Evolutionary conservation across 2,888 invertebrate species (phyloP), one percentile per base, ranked within the genome.

Genomic region (Oscheius sp.): DNA sequence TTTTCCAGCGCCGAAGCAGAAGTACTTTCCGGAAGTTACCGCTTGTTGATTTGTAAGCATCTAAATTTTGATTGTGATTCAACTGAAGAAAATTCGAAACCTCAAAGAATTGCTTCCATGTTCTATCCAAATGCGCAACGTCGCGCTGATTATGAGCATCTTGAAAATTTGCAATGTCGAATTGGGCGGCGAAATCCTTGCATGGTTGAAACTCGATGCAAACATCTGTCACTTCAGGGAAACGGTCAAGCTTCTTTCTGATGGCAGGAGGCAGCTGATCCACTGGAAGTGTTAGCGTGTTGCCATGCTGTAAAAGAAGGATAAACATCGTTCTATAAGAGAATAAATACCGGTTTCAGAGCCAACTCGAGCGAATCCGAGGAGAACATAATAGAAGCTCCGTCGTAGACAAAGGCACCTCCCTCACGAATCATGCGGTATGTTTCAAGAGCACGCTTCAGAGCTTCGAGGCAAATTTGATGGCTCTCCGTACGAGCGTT

Each of bases 31-130:
- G 3, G 35, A 35, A 35, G 35, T n/a, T n/a, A n/a, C n/a, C n/a
- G n/a, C n/a, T n/a, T n/a, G n/a, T n/a, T n/a, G n/a, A n/a, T n/a
- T n/a, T n/a, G n/a, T n/a, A n/a, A n/a, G n/a, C n/a, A n/a, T 6
- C 70, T 70, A 27, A 29, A 69, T 53, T 16, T 16, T 0, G n/a
- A n/a, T n/a, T n/a, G n/a, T n/a, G n/a, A n/a, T n/a, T n/a, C n/a
- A n/a, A n/a, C n/a, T n/a, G n/a, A n/a, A n/a, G n/a, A n/a, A n/a
- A n/a, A n/a, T n/a, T n/a, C n/a, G n/a, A n/a, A n/a, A 76, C 29
- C 29, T 73, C 68, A n/a, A 70, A 59, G 45, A 76, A 76, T 13
- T 76, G 68, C 46, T 69, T 64, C 49, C 63, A 58, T 1, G 52
- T 53, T 23, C 69, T 53, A 53, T 75, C 66, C 23, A 61, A 23